Evolutionary conservation across 1,140 invertebrate genomes (phyloP).

Genomic region (Hycleus phaleratus): DNA sequence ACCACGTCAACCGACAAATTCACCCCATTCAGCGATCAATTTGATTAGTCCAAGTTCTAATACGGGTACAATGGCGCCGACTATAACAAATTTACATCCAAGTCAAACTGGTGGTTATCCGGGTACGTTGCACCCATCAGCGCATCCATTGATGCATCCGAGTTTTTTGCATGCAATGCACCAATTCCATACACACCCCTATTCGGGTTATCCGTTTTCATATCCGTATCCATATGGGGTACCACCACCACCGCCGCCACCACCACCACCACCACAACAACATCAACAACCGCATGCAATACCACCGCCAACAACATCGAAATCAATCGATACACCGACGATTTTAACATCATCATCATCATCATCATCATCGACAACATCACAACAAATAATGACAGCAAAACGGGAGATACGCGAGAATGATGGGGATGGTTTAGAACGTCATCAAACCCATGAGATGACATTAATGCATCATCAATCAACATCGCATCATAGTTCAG

Average conservation of each 20-base stretch:
- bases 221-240: constrained; percentile 62
- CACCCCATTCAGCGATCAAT: constrained; percentile 51
- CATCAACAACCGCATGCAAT: constrained; percentile 55
- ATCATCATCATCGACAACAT: constrained; percentile 58
- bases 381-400: constrained; percentile 50
- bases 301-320: constrained; percentile 63
- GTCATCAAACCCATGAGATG: constrained; percentile 52
- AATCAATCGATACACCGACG: constrained; percentile 36
- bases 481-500: constrained; percentile 52
- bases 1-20: constrained; percentile 40
- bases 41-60: constrained; percentile 53
- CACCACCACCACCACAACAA: constrained; percentile 62
- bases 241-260: constrained; percentile 63
- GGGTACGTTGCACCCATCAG: constrained; percentile 49
- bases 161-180: constrained; percentile 54
- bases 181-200: constrained; percentile 60
- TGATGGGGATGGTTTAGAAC: constrained; percentile 38
- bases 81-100: constrained; percentile 49
- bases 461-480: constrained; percentile 55
- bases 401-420: constrained; percentile 48
- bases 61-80: constrained; percentile 50
- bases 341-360: constrained; percentile 53
- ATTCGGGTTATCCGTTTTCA: constrained; percentile 49
- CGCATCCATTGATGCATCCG: constrained; percentile 59
- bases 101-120: constrained; percentile 50